Conservation (phyloP, 2,113 vertebrate species). For the Candoia aspera region DNA sequence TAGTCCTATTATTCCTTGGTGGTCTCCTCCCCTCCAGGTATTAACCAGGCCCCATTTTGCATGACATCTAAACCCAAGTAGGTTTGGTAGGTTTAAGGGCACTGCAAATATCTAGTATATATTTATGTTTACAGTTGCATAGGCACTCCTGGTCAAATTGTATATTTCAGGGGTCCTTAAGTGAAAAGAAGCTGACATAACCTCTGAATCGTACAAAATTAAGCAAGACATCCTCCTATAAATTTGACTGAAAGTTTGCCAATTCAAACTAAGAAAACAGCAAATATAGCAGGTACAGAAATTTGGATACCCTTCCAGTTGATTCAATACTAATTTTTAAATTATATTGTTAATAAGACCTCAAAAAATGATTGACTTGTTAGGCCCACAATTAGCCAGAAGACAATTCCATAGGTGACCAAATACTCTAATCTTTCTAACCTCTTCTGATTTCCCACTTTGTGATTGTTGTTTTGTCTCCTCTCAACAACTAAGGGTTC, state of each 20-base stretch:
- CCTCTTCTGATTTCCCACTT: no score
- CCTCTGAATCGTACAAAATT: not conserved
- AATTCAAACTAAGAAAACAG: not conserved
- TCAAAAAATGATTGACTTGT: not conserved
- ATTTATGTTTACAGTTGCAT: not conserved
- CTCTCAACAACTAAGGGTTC: not conserved
- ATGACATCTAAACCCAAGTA: no score
- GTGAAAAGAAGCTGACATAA: not conserved
- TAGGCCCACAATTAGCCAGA: not conserved
- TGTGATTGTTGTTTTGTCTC: no score
- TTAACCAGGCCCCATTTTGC: no score
- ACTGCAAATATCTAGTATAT: not conserved
- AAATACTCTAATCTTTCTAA: not conserved
- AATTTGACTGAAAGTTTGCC: not conserved
- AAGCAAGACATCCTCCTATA: not conserved
- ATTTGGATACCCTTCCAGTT: not conserved
- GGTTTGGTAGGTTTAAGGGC: not conserved
- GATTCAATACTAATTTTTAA: not conserved
- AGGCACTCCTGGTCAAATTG: not conserved
- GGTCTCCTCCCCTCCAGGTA: no score
- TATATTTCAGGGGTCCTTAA: not conserved
- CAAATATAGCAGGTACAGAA: not conserved
- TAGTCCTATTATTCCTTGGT: not conserved
- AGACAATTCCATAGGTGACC: not conserved
- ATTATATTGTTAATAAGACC: not conserved